These are phyloP conservation scores for Noctua janthina DNA, from an alignment of 2,888 invertebrate species.

Conservation along the genomic window DNA sequence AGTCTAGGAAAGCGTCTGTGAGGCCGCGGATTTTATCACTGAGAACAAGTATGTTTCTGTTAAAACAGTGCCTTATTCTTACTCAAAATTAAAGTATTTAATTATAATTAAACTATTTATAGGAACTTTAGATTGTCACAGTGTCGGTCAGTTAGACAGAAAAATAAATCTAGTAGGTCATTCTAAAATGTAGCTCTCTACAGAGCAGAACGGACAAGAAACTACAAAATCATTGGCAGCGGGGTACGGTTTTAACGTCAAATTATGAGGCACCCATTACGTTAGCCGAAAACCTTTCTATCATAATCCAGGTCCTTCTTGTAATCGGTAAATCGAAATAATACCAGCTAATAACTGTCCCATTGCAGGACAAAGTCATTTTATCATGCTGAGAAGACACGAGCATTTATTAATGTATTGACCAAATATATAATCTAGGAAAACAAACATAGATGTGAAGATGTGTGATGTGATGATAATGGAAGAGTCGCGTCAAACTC, in stretches of 20 bases:
- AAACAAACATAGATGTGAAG: neutral
- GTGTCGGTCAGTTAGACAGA: neutral
- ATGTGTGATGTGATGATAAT: neutral
- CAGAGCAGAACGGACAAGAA: neutral
- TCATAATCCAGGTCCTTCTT: neutral
- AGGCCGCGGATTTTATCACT: conserved; percentile 64
- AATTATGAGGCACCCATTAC: neutral
- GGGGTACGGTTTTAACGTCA: neutral
- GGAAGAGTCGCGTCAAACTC: conserved; percentile 20
- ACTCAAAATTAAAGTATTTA: neutral
- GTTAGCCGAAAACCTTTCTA: neutral
- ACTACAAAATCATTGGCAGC: neutral
- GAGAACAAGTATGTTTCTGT: neutral
- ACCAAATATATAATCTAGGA: neutral
- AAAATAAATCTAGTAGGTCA: neutral
- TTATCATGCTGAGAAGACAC: neutral
- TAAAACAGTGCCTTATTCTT: neutral
- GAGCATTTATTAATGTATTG: neutral
- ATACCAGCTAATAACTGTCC: neutral
- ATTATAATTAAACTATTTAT: neutral
- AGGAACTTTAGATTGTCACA: neutral
- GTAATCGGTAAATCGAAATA: neutral
- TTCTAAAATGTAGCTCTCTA: no score
- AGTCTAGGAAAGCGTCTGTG: conserved; percentile 61
- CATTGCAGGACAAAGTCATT: neutral